A percentile compares a stretch with the other conserved stretches of the same genome.
phyloP scores from a whole-genome alignment of 2,888 invertebrate genomes.

The Apodemia mormo region DNA sequence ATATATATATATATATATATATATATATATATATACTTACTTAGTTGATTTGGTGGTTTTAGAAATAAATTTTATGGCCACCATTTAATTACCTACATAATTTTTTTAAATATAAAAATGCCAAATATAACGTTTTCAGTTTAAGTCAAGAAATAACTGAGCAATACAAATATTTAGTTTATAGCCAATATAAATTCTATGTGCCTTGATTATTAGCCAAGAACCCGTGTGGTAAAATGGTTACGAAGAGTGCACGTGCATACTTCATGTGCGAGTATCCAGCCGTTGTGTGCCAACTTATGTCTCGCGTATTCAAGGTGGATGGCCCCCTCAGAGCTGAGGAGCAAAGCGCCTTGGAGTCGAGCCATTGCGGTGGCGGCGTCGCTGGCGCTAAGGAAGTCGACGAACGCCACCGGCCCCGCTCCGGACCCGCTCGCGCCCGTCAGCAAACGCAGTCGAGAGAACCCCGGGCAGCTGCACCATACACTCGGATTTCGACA shows the following conservation, averaged over 20 bases:
- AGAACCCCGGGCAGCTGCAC: constrained; percentile 97
- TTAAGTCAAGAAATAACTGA: neutral
- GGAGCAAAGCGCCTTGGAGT: constrained; percentile 97
- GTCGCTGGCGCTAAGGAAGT: constrained; percentile 95
- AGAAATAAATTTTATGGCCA: too few relatives aligned
- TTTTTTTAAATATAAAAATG: too few relatives aligned
- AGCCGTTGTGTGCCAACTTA: constrained; percentile 93
- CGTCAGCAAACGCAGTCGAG: constrained; percentile 97
- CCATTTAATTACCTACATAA: too few relatives aligned
- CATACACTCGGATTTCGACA: constrained; percentile 71
- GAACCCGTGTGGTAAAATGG: constrained; percentile 36
- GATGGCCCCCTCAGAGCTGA: constrained; percentile 98
- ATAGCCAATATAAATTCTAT: neutral
- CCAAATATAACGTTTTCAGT: too few relatives aligned
- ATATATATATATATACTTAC: too few relatives aligned
- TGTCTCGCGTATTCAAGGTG: constrained; percentile 99
- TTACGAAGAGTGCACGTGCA: constrained; percentile 63
- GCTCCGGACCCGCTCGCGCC: constrained; percentile 83
- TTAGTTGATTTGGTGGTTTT: too few relatives aligned
- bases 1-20: too few relatives aligned
- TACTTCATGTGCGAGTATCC: constrained; percentile 81
- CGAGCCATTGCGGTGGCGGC: constrained; percentile 96
- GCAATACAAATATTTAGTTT: constrained; percentile 1
- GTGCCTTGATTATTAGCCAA: constrained; percentile 1
- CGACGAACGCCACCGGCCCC: constrained; percentile 97